Evolutionary conservation across 2,888 invertebrate genomes (phyloP).

Genomic region (Spisula solida): DNA sequence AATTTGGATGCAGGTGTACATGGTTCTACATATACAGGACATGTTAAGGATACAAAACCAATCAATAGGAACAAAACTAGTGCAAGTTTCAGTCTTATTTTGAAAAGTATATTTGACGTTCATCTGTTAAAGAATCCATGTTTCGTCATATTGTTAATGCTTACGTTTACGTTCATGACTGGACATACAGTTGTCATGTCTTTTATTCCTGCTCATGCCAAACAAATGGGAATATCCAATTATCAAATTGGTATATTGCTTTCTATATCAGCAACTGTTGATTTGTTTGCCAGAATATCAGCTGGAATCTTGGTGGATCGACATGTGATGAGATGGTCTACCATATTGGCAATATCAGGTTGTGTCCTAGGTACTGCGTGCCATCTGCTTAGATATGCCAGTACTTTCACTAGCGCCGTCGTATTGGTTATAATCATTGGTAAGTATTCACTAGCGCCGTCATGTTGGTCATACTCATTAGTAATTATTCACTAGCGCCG

Average conservation of each 20-base stretch:
- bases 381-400: constrained; percentile 42
- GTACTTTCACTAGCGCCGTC: constrained; percentile 23
- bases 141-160: constrained; percentile 38
- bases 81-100: not conserved
- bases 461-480: too few species aligned
- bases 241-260: constrained; percentile 52
- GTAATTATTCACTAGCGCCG: constrained; percentile 21
- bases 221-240: constrained; percentile 60
- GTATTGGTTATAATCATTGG: constrained; percentile 31
- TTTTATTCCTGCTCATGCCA: constrained; percentile 65
- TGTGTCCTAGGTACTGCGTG: constrained; percentile 34
- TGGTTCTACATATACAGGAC: not conserved
- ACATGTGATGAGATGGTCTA: constrained; percentile 31
- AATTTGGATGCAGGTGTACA: too few species aligned
- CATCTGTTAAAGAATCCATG: constrained; percentile 39
- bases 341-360: constrained; percentile 26
- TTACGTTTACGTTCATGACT: constrained; percentile 43
- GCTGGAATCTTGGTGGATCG: constrained; percentile 44
- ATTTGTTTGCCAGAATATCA: constrained; percentile 51
- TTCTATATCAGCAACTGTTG: constrained; percentile 59
- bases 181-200: constrained; percentile 36
- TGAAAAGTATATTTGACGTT: constrained; percentile 49
- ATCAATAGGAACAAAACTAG: not conserved
- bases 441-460: constrained; percentile 19
- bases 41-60: constrained; percentile 5